Base-by-base conservation (phyloP, 2,113 vertebrate genomes). In the Anguilla rostrata region DNA sequence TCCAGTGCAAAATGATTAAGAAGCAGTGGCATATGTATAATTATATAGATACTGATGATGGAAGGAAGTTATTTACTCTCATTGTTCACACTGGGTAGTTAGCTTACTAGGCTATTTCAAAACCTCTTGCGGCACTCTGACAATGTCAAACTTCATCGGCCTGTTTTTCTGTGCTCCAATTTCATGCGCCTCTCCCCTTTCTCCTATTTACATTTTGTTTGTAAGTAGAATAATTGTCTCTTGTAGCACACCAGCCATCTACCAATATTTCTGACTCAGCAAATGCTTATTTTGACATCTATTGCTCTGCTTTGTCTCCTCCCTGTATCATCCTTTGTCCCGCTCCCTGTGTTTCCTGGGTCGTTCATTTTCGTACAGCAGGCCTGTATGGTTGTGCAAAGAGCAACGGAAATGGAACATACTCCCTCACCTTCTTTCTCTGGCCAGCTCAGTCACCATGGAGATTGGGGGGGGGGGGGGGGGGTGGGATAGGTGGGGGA, bases 391-490 rank as follows among this genome's bases (percentile, higher is more conserved):
- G 40, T 81, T 83, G 81, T 86, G 66, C 80, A 86, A 81, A 82
- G 85, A 86, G 85, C 85, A 86, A 43, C 78, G 85, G 85, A 86
- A 86, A 86, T 81, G 85, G 85, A 60, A 56, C 34, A 84, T 81
- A 39, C 66, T 89, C 88, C 84, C 90, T 90, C 86, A 89, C 88
- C 88, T 56, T 82, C 40, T 83, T 89, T 83, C 86, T 86, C 83
- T 81, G 71, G 83, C 83, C 78, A 85, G 88, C 88, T 86, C 84
- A 71, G 88, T 91, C 87, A 89, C 89, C 87, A 91, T 90, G 88
- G 89, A 88, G 89, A 90, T 88, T 85, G 16, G 39, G 85, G 81
- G 84, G 46, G 78, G 56, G 75, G n/a, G 75, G 57, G 41, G 81
- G n/a, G 18, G 63, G 60, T 8, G 29, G 81, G 34, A 34, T 46